These are phyloP conservation scores for Melanchra persicariae DNA, from an alignment of 2,888 invertebrate genomes.

Conservation along the genomic window DNA sequence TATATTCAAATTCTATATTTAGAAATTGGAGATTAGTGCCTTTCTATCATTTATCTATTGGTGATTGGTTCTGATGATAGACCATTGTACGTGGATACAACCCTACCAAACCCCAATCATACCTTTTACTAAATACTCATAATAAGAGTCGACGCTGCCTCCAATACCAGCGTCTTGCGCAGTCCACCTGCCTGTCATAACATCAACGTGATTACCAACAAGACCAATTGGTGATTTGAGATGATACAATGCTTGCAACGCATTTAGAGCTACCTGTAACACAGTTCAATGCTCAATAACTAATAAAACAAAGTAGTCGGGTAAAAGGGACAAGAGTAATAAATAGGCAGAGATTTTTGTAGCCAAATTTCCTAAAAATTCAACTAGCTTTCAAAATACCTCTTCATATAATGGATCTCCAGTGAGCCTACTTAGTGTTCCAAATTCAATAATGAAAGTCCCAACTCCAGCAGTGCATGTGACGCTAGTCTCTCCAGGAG, in stretches of 20 bases:
- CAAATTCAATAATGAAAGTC: conserved; percentile 99
- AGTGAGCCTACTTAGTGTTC: conserved; percentile 97
- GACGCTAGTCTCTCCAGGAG: conserved; percentile 97
- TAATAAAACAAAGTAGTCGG: neutral
- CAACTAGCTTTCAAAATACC: conserved; percentile 77
- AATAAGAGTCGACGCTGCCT: conserved; percentile 99
- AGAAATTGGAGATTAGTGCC: no score
- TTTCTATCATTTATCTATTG: no score
- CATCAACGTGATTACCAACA: conserved; percentile 99
- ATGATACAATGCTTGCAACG: conserved; percentile 96
- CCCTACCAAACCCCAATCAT: conserved; percentile 12
- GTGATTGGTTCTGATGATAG: no score
- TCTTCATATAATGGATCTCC: conserved; percentile 99
- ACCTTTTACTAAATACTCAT: conserved; percentile 99
- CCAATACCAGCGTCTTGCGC: conserved; percentile 99
- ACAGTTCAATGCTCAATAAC: neutral
- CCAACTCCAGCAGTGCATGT: conserved; percentile 99
- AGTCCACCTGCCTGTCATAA: conserved; percentile 98
- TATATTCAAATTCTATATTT: no score
- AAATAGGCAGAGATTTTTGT: neutral
- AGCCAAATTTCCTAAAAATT: neutral
- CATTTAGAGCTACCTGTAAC: conserved; percentile 95
- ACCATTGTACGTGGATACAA: no score
- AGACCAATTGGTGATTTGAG: conserved; percentile 96
- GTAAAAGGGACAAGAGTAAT: neutral